These are phyloP conservation scores for Koerneria pararmatus DNA, from an alignment of 2,888 invertebrate species.

Conservation along the genomic window DNA sequence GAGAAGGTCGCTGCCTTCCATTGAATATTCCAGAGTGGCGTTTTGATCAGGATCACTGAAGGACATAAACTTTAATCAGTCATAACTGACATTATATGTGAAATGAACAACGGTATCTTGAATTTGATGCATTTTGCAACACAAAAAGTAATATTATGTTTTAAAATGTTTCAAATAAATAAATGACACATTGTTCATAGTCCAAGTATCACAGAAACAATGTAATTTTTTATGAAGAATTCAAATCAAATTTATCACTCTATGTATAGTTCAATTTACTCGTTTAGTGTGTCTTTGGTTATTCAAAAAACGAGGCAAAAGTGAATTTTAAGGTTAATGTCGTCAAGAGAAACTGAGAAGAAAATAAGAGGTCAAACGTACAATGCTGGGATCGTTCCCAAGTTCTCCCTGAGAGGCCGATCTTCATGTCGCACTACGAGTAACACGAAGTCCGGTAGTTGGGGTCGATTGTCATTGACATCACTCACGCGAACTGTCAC, in stretches of 20 bases:
- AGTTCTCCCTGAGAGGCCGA: constrained; percentile 25
- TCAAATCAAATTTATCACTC: no score
- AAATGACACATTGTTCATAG: no score
- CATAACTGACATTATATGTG: not conserved
- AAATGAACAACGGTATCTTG: not conserved
- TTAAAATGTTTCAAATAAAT: no score
- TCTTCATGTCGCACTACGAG: constrained; percentile 64
- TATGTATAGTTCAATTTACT: no score
- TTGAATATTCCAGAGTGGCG: constrained; percentile 52
- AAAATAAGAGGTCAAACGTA: constrained; percentile 28
- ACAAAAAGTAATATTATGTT: no score
- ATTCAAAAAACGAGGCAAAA: no score
- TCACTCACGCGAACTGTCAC: constrained; percentile 56
- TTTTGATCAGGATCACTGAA: constrained; percentile 57
- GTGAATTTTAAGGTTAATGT: no score
- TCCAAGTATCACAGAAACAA: no score
- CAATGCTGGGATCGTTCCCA: constrained; percentile 55
- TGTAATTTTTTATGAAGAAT: no score
- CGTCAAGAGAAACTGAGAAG: not conserved
- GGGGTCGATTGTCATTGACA: constrained; percentile 84
- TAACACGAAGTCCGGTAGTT: constrained; percentile 85
- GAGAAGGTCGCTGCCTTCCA: constrained; percentile 50
- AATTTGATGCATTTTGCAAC: not conserved
- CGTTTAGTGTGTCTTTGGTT: no score
- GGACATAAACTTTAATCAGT: not conserved